Base-by-base conservation (phyloP, 2,113 vertebrate species). In the Thamnophis sirtalis region DNA sequence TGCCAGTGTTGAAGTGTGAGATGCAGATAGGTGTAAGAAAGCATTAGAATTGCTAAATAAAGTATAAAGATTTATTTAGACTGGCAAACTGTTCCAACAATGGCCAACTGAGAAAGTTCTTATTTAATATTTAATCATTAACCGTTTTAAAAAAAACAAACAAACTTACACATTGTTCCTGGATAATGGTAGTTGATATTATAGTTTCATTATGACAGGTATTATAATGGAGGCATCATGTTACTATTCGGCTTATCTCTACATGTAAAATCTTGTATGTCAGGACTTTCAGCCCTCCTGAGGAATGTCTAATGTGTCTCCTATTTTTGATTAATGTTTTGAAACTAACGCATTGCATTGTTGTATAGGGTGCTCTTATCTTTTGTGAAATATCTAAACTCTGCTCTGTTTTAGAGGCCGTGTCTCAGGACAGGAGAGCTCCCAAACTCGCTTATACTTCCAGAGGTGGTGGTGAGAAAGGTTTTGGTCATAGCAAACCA, bases 401-500 rank as follows among this genome's bases (percentile, higher is more conserved):
- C 49, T 96, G 9, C 53, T n/a, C 9, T 38, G 0, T 96, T 94
- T 91, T 94, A 98, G 98, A 98, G 91, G 95, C 96, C 7, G 92
- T 97, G 92, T 96, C 98, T 96, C 99, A 98, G 97, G 99, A 99
- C 96, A 98, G 98, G 96, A 98, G 99, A 94, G 98, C 98, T 97
- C 97, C 98, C 94, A 99, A 99, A 97, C 98, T 98, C 96, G 98
- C 98, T 95, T 99, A 98, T 98, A 97, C 98, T 94, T 97, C 98
- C 92, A 98, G 99, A 98, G 97, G 98, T 96, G 97, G 97, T 94
- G 95, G 97, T 95, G 99, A 99, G 94, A 99, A 99, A 97, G 97
- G 95, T 84, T 98, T 98, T 96, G 97, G 98, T 95, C 99, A 99
- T 94, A 99, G 96, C 97, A 99, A 99, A 98, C 98, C 98, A 98